Base-by-base conservation (phyloP, 1,140 invertebrate genomes). In the Aphaenogaster ashmeadi region DNA sequence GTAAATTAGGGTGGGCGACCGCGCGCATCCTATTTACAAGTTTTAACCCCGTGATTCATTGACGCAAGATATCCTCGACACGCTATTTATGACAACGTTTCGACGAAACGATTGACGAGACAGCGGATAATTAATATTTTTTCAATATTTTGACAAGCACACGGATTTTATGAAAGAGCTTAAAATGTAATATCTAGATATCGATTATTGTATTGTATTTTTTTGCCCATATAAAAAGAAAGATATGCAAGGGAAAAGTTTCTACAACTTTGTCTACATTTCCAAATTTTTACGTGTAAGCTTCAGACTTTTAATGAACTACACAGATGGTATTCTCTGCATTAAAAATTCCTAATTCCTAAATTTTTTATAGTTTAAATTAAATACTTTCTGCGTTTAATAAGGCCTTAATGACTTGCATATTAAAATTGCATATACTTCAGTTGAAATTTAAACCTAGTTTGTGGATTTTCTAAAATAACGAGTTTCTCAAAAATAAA, bases 1-100 rank as follows among this genome's bases (percentile, higher is more conserved):
- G 54, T 38, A 38, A 60, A 84, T 75, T 84, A 84, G 80, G 41
- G 18, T 60, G 33, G 33, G 67, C 78, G 36, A 56, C 27, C 62
- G 62, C 44, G 80, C 38, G 52, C 33, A 47, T 84, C 18, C 38
- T 60, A 74, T 60, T 74, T 75, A 60, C 41, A 71, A 75, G 18
- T 84, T 75, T 75, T 60, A 3, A 83, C 6, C 41, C 38, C 21
- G 41, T 54, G 21, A 21, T 74, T n/a, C 36, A 15, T 64, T 8
- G 5, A 52, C n/a, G 33, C 44, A 41, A 33, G 21, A 56, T 13
- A 13, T 41, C 47, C 50, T 18, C n/a, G 1, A 2, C 13, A 9
- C 15, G 1, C 11, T 69, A 69, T 56, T 81, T 33, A 13, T 33
- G 18, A 18, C 15, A 18, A 33, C 8, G 44, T 36, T 62, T 18